Evolutionary conservation across 2,888 invertebrate genomes (phyloP).

Genomic region (Rugalucina vietnamica): DNA sequence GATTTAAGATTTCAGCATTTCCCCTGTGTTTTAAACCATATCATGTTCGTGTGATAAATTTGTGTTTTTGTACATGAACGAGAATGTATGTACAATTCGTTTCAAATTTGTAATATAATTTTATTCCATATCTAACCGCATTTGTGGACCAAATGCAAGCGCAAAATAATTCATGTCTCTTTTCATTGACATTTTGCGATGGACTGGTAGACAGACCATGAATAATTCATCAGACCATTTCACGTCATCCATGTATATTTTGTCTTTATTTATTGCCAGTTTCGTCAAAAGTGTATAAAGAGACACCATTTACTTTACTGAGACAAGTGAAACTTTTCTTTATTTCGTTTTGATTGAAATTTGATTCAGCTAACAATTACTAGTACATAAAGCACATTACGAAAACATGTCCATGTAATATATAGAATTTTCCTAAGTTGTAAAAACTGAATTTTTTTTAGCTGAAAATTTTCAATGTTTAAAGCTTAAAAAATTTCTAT

Average conservation of each 20-base stretch:
- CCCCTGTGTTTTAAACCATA: slow-evolving; percentile 12
- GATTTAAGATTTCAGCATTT: no score
- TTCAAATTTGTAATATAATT: neutral
- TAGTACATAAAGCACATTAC: no score
- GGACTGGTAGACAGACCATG: neutral
- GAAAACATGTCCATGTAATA: no score
- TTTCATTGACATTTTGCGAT: no score
- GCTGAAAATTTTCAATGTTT: no score
- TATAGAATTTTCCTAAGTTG: no score
- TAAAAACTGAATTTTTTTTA: no score
- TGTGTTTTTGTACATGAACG: neutral
- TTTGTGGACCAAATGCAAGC: neutral
- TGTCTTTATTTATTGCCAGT: neutral
- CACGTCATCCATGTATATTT: neutral
- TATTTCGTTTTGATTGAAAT: no score
- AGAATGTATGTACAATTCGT: neutral
- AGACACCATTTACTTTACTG: neutral
- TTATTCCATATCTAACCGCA: neutral
- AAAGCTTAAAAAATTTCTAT: no score
- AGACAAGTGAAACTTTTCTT: no score
- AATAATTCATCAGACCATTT: slow-evolving; percentile 8
- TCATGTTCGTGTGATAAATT: slow-evolving; percentile 12
- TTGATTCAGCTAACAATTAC: no score
- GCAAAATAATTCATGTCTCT: no score
- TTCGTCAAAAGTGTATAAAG: neutral